A percentile compares a stretch with the other conserved stretches of the same genome.
These are phyloP conservation scores for Erythrocebus patas DNA, from an alignment of 2,113 vertebrate species.

Conservation along the genomic window DNA sequence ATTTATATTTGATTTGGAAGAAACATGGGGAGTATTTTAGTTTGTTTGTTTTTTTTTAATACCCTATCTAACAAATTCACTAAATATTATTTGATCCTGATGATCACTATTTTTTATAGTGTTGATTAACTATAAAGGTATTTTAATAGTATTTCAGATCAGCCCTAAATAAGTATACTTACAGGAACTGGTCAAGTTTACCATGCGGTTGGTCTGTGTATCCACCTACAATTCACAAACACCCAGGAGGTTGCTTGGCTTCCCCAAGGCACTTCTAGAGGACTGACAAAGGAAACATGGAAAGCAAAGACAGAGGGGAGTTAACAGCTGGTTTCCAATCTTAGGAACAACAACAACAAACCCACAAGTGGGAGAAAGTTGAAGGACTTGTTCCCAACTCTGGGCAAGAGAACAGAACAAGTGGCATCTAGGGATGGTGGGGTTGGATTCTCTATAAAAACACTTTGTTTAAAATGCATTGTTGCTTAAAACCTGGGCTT, in stretches of 20 bases:
- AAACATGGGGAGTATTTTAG: conserved; percentile 1
- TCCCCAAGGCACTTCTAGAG: not conserved
- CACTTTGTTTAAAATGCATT: not conserved
- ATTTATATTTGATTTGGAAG: conserved; percentile 37
- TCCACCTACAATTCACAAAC: not conserved
- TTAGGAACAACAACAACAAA: conserved; percentile 5
- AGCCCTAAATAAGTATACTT: conserved; percentile 5
- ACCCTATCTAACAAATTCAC: not conserved
- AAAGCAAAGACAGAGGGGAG: not conserved
- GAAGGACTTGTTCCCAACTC: not conserved
- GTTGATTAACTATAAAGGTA: not conserved
- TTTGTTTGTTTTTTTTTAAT: not conserved
- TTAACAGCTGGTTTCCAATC: not conserved
- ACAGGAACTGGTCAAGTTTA: not conserved
- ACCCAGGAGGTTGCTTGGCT: not conserved
- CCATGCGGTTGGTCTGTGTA: not conserved
- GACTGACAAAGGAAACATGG: not conserved
- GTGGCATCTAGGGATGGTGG: not conserved
- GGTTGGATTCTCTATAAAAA: not conserved
- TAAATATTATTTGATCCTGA: conserved; percentile 25
- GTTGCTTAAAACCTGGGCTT: not conserved
- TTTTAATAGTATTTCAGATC: conserved; percentile 25
- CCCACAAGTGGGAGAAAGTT: not conserved
- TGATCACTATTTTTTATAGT: not conserved
- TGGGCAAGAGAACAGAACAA: not conserved